Conservation (phyloP, 2,888 invertebrate genomes). For the Leptopilina drosophilae region DNA sequence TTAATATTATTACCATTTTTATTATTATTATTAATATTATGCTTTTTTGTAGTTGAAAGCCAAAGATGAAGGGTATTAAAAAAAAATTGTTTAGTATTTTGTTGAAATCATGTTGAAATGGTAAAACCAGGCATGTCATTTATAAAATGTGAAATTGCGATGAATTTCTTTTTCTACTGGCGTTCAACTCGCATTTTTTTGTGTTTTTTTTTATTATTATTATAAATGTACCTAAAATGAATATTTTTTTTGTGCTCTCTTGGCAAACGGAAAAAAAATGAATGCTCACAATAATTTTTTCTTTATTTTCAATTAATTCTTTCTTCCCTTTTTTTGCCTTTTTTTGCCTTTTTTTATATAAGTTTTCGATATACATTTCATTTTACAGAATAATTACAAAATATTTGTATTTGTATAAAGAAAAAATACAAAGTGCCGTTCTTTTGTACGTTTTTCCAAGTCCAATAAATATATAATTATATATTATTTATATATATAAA, state of each 20-base stretch:
- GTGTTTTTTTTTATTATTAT: too few relatives aligned
- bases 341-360: too few relatives aligned
- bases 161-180: conserved; percentile 15
- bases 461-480: too few relatives aligned
- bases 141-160: conserved; percentile 3
- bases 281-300: conserved; percentile 12
- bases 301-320: background rate
- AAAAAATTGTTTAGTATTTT: conserved; percentile 31
- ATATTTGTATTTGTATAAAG: too few relatives aligned
- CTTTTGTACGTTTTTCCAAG: conserved; percentile 34
- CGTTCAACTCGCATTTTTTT: conserved; percentile 12
- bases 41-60: conserved; percentile 39
- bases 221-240: too few relatives aligned
- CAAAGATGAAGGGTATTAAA: conserved; percentile 38
- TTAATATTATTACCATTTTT: background rate
- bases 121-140: conserved; percentile 20
- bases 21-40: conserved; percentile 6
- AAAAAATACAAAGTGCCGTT: conserved; percentile 47
- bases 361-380: too few relatives aligned
- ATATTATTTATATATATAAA: too few relatives aligned
- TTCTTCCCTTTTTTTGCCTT: too few relatives aligned
- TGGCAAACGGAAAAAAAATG: conserved; percentile 12
- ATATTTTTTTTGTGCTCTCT: conserved; percentile 22
- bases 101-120: conserved; percentile 29
- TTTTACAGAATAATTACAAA: too few relatives aligned